Evolutionary conservation across 1,140 invertebrate species (phyloP), one percentile per base, ranked within the genome.

Genomic region (Drosophila equinoxialis): DNA sequence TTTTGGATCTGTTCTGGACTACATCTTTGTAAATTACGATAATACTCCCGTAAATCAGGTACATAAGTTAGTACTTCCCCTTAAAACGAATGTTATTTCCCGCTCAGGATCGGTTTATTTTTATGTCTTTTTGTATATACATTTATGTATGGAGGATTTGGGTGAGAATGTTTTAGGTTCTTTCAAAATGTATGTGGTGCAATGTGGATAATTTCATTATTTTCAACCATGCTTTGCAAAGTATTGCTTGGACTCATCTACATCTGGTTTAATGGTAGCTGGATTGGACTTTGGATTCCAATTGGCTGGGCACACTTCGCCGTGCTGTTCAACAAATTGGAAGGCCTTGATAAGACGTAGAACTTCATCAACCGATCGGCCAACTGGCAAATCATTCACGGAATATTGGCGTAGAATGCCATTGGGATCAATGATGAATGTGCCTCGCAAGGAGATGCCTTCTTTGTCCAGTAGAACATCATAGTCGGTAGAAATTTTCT

Each of bases 291-390:
- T 94, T 10, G 96, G 96, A 71, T 96, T 94, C 96, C 96, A 97
- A 82, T 97, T 96, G 7, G 96, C 97, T 48, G 97, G 96, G 85
- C 97, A 98, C 11, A 97, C 97, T 95, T 99, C 98, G 66, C 98
- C 98, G 91, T 98, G 96, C 91, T 98, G 95, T 73, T 99, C 98
- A 55, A 97, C 95, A 94, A 97, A 98, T 91, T 98, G 96, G 92
- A 99, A 97, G 45, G 98, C 98, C 92, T 98, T 97, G 26, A 99
- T 95, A 10, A 99, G 93, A 70, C 98, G 94, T 10, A 99, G 89
- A 1, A 96, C 96, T 93, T 99, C 98, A 77, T 98, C 97, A 1
- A 99, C 97, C 48, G 96, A 97, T 70, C 98, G 94, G 2, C 98
- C 98, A 14, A 99, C 97, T 0, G 98, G 98, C 77, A 99, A 93